A percentile compares a stretch with the other conserved stretches of the same genome.
These are phyloP conservation scores for Urosaurus nigricauda DNA, from an alignment of 2,797 vertebrate genomes.

Conservation along the genomic window DNA sequence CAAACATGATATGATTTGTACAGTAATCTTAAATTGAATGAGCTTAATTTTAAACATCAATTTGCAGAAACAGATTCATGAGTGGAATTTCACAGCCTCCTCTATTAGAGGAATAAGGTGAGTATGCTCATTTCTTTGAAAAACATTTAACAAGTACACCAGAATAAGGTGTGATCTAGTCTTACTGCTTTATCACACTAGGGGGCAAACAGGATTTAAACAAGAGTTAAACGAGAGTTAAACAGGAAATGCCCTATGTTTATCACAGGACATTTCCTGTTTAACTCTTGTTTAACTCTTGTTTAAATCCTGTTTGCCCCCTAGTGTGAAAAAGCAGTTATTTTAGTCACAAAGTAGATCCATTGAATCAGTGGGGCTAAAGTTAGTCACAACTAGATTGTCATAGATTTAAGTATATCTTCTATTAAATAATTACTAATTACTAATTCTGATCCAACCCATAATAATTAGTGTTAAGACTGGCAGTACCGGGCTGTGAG, in stretches of 20 bases:
- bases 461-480: neutral
- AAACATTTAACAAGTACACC: neutral
- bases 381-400: neutral
- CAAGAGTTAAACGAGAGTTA: no score
- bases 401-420: neutral
- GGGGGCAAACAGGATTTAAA: no score
- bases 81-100: slow-evolving; percentile 94
- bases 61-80: slow-evolving; percentile 91
- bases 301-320: no score
- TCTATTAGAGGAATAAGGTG: slow-evolving; percentile 97
- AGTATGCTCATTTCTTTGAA: slow-evolving; percentile 50
- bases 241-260: no score
- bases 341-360: neutral
- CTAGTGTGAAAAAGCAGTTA: no score
- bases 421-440: neutral
- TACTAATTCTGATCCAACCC: neutral
- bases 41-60: slow-evolving; percentile 33
- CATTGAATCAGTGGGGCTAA: neutral
- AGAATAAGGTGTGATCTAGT: neutral
- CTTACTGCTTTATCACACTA: no score
- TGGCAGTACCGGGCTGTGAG: neutral
- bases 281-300: no score
- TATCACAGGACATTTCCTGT: no score
- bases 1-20: neutral
- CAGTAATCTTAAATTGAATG: slow-evolving; percentile 43